Base-by-base conservation (phyloP, 1,140 invertebrate species). In the Cydia splendana region DNA sequence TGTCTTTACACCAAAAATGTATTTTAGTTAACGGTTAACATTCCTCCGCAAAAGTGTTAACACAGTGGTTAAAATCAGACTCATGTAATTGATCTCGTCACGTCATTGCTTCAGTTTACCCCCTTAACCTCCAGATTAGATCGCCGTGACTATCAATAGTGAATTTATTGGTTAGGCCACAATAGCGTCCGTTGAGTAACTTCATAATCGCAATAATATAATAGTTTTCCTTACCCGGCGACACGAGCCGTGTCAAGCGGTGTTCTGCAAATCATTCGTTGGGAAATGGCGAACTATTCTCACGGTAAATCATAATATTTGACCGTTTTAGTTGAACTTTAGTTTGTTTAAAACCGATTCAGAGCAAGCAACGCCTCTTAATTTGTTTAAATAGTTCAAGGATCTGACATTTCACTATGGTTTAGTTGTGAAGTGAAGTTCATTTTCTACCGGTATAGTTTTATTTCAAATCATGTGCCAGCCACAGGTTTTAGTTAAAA, bases 201-300 rank as follows among this genome's bases (percentile, higher is more conserved):
- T 45, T 71, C 67, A 71, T 71, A 71, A 71, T 71, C 67, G 67
- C 67, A 71, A 45, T 71, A 74, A 74, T 74, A 74, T 74, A 74
- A 53, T 51, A 74, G 73, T 51, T 74, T 74, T 53, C 76, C 76
- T 73, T 77, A 74, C 67, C n/a, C 15, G 76, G 76, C 28, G 67
- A 77, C 76, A 67, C 76, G 67, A 57, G 76, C 67, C 67, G 76
- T 51, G 34, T 71, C 65, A 45, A 45, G 45, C 34, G 10, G 10
- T 48, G 48, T 53, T 74, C 73, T 74, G 73, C 42, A 48, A 74
- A 74, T 45, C 67, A 42, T 71, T 71, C 4, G 67, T 71, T 71
- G n/a, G 67, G 67, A 71, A 74, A 74, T 74, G 73, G 34, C 73
- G 73, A 15, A 53, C 18, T 51, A 53, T 53, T 74, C 73, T 45